These are phyloP conservation scores for Callimico goeldii DNA, from an alignment of 2,797 vertebrate genomes.

Conservation along the genomic window DNA sequence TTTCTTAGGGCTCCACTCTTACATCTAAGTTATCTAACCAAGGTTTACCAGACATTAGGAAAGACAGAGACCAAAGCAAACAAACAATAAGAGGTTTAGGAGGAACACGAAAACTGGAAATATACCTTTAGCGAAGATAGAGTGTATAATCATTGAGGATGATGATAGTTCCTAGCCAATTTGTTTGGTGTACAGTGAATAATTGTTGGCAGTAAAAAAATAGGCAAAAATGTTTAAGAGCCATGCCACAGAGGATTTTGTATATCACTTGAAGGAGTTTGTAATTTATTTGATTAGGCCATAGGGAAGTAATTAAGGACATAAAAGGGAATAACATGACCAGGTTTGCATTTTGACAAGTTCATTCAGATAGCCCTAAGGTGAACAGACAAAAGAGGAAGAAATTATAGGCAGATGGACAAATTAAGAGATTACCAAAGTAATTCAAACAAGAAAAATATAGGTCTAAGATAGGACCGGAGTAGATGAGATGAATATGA, in stretches of 20 bases:
- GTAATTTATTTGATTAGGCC: background rate
- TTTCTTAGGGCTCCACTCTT: background rate
- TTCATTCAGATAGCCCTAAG: background rate
- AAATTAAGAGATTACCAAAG: slow-evolving; percentile 8
- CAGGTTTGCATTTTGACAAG: background rate
- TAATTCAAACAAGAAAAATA: slow-evolving; percentile 1
- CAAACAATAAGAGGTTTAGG: background rate
- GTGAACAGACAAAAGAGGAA: background rate
- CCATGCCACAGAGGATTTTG: background rate
- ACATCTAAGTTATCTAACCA: slow-evolving; percentile 14
- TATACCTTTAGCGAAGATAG: background rate
- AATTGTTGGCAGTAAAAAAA: background rate
- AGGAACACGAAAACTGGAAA: slow-evolving; percentile 11
- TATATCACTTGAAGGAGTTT: background rate
- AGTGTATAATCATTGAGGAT: background rate
- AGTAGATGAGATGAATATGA: background rate
- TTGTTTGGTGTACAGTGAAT: background rate
- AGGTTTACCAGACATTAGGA: background rate
- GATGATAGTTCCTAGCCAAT: background rate
- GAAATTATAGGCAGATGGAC: background rate
- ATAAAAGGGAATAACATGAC: background rate
- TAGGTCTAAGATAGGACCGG: background rate
- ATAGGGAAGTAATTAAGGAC: background rate
- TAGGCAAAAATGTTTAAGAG: background rate
- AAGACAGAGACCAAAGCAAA: slow-evolving; percentile 32